These are phyloP conservation scores for Carposina sasakii DNA, from an alignment of 1,140 invertebrate genomes.

Conservation along the genomic window DNA sequence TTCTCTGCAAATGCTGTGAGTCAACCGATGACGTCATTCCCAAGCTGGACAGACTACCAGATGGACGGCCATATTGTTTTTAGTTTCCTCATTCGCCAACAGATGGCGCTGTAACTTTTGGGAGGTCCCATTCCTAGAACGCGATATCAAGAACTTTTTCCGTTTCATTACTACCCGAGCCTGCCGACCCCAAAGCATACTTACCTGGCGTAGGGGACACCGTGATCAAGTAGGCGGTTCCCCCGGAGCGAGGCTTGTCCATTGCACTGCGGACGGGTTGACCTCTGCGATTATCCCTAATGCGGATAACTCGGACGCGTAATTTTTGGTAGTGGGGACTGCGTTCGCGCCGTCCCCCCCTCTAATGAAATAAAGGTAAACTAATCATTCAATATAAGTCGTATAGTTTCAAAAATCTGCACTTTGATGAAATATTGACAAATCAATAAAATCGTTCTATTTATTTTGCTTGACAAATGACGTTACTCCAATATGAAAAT, in stretches of 20 bases:
- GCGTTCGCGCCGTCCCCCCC: slow-evolving; percentile 4
- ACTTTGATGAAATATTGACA: no score
- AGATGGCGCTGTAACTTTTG: background rate
- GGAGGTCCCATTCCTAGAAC: background rate
- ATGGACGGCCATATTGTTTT: no score
- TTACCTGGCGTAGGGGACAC: slow-evolving; percentile 4
- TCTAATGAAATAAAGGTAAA: no score
- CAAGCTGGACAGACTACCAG: no score
- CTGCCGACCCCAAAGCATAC: background rate
- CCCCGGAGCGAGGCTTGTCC: slow-evolving; percentile 1
- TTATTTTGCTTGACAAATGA: no score
- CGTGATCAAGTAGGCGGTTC: slow-evolving; percentile 4
- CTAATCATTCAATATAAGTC: no score
- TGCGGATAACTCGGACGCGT: slow-evolving; percentile 4
- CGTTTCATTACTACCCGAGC: background rate
- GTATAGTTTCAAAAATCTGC: no score
- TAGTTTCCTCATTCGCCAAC: no score
- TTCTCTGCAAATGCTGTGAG: no score
- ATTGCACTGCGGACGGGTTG: slow-evolving; percentile 6
- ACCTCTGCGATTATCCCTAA: slow-evolving; percentile 6
- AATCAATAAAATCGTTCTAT: no score
- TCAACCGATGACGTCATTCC: no score
- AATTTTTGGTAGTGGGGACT: slow-evolving; percentile 7
- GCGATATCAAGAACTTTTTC: background rate
- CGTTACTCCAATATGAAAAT: no score